Evolutionary conservation across 2,797 vertebrate species (phyloP).

Genomic region (Myotis myotis): DNA sequence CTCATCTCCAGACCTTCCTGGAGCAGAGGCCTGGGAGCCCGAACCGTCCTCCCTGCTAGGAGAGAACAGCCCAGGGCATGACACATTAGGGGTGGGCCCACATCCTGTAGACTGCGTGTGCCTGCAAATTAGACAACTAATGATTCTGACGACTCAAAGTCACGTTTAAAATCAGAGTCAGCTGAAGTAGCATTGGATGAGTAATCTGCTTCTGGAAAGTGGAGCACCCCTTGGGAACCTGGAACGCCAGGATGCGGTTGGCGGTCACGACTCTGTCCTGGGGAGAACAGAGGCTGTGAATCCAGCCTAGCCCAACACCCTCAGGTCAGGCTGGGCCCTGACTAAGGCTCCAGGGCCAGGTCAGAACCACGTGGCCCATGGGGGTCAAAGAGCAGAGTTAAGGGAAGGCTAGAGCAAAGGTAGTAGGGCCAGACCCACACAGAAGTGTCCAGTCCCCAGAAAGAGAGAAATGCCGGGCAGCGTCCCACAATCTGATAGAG

Average conservation of each 20-base stretch:
- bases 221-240: not conserved
- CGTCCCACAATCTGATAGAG: not conserved
- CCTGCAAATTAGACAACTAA: constrained; percentile 49
- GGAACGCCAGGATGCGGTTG: not conserved
- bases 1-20: not conserved
- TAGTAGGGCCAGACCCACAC: not conserved
- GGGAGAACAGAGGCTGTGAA: not conserved
- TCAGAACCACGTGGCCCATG: not conserved
- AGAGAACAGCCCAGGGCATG: not conserved
- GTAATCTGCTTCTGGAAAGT: not conserved
- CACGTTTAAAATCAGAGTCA: constrained; percentile 42
- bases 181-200: not conserved
- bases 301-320: not conserved
- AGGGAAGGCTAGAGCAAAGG: not conserved
- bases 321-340: not conserved
- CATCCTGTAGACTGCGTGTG: not conserved
- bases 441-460: not conserved
- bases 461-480: not conserved
- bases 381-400: not conserved
- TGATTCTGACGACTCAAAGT: constrained; percentile 27
- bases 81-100: not conserved
- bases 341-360: not conserved
- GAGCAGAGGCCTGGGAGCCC: not conserved
- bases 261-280: not conserved
- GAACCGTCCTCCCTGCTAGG: not conserved